Percentiles rank a stretch among this genome's conserved stretches.
Conservation (phyloP, 2,888 invertebrate species). For the Blastobasis adustella region DNA sequence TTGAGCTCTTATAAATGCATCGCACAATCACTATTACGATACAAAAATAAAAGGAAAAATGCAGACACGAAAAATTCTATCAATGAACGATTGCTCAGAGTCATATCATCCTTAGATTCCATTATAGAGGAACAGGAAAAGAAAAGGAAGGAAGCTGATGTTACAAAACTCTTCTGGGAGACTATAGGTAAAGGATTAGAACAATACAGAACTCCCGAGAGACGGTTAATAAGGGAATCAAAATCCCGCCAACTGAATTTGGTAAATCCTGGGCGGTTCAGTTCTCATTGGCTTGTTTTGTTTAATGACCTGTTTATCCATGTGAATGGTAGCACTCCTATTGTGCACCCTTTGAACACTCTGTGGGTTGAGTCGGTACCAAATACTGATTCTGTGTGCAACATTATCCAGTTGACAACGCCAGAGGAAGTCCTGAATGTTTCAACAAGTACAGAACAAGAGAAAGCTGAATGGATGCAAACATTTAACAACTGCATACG, state of each 20-base stretch:
- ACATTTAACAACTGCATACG: constrained; percentile 84
- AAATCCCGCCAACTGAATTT: constrained; percentile 80
- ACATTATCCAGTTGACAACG: constrained; percentile 80
- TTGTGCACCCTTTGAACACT: constrained; percentile 80
- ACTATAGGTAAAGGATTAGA: constrained; percentile 78
- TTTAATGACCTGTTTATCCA: constrained; percentile 89
- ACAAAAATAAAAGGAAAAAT: constrained; percentile 58
- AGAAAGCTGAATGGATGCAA: constrained; percentile 87
- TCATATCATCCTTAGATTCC: constrained; percentile 76
- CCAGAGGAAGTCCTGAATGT: constrained; percentile 87
- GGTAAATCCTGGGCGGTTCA: constrained; percentile 82
- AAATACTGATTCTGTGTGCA: constrained; percentile 78
- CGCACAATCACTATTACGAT: constrained; percentile 71
- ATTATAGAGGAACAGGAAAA: constrained; percentile 78
- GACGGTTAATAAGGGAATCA: constrained; percentile 87
- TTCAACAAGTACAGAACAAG: constrained; percentile 77
- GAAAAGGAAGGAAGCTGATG: constrained; percentile 78
- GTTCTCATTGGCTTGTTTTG: constrained; percentile 86
- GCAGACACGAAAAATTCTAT: constrained; percentile 54
- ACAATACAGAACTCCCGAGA: constrained; percentile 75
- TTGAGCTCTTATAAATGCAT: constrained; percentile 78
- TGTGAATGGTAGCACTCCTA: constrained; percentile 78
- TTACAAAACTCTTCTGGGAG: constrained; percentile 84
- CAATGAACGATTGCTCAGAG: constrained; percentile 73
- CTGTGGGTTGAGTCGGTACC: constrained; percentile 86